Conservation (phyloP, 2,797 vertebrate species). For the Monodelphis domestica region DNA sequence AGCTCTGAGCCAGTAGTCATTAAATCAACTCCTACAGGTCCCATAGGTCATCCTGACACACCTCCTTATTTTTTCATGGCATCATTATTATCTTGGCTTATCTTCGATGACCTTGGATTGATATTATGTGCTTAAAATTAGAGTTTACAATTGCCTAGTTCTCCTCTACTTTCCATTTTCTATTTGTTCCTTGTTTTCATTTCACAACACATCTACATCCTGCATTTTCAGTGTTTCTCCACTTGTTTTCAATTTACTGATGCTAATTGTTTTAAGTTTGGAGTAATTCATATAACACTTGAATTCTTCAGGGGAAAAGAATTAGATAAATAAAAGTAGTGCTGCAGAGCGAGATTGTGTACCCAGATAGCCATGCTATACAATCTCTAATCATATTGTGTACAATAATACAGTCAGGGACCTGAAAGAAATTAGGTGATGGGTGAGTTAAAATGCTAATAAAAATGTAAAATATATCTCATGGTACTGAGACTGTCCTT, state of each 20-base stretch:
- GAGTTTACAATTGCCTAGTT: no score
- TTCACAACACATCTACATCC: conserved; percentile 51
- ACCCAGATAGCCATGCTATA: neutral
- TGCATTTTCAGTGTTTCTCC: conserved; percentile 67
- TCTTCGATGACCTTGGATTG: conserved; percentile 49
- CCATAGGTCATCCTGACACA: neutral
- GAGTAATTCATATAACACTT: conserved; percentile 35
- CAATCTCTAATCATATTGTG: neutral
- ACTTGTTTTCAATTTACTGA: conserved; percentile 66
- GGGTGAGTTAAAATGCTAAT: conserved; percentile 16
- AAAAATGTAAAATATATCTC: conserved; percentile 19
- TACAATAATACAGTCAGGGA: neutral
- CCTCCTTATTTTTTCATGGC: neutral
- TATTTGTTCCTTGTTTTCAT: conserved; percentile 56
- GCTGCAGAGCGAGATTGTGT: neutral
- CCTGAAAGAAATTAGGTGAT: neutral
- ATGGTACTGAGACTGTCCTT: conserved; percentile 25
- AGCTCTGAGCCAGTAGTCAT: neutral
- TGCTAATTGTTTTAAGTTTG: conserved; percentile 61
- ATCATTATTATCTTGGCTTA: conserved; percentile 36
- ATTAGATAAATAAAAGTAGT: conserved; percentile 2
- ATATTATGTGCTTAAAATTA: no score
- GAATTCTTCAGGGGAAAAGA: conserved; percentile 37
- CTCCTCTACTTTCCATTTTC: conserved; percentile 22
- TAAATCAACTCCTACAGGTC: neutral